These are phyloP conservation scores for Drosophila santomea DNA, from an alignment of 1,140 invertebrate species.

Conservation along the genomic window DNA sequence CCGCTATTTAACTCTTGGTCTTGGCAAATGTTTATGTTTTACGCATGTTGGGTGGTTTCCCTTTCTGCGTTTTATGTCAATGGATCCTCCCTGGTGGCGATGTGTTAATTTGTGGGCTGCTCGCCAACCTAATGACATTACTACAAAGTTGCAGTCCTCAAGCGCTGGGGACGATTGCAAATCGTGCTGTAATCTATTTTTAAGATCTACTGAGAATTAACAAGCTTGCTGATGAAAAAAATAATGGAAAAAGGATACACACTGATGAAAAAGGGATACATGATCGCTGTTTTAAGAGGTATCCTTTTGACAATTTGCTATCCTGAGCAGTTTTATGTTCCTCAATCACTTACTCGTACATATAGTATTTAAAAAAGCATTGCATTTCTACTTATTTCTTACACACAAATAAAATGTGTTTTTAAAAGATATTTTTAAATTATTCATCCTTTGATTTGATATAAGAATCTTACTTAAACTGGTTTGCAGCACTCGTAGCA, in stretches of 20 bases:
- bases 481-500: too few relatives aligned
- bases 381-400: too few relatives aligned
- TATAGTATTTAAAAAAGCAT: too few relatives aligned
- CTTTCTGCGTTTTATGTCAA: slow-evolving; percentile 16
- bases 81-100: slow-evolving; percentile 53
- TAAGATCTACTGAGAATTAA: background rate
- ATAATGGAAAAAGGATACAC: too few relatives aligned
- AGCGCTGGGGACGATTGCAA: background rate
- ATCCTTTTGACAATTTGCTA: too few relatives aligned
- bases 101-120: slow-evolving; percentile 70
- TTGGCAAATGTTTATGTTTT: slow-evolving; percentile 73
- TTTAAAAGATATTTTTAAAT: too few relatives aligned
- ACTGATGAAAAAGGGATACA: background rate
- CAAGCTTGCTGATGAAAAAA: background rate
- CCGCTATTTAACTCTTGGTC: slow-evolving; percentile 52
- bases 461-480: too few relatives aligned
- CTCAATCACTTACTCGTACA: too few relatives aligned
- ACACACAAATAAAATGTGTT: too few relatives aligned
- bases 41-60: slow-evolving; percentile 68
- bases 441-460: too few relatives aligned
- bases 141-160: slow-evolving; percentile 63
- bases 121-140: slow-evolving; percentile 17
- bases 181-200: slow-evolving; percentile 8
- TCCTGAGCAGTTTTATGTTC: too few relatives aligned
- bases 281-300: too few relatives aligned